Base-by-base conservation (phyloP, 2,113 vertebrate species). In the Nerophis ophidion region DNA sequence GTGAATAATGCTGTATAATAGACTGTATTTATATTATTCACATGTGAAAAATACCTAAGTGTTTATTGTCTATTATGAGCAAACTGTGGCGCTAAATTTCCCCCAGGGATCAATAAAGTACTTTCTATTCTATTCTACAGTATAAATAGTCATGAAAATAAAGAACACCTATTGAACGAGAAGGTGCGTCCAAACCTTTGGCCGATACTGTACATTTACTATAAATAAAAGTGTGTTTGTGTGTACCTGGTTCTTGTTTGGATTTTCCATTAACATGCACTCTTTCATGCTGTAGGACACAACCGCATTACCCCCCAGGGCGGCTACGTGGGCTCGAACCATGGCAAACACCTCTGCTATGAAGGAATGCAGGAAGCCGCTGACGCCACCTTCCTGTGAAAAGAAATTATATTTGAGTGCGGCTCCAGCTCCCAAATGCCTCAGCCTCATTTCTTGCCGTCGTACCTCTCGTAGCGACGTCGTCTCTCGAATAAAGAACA, bases 201-300 rank as follows among this genome's bases (percentile, higher is more conserved):
- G 26, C 26, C 26, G 3, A 4, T 26, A 26, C 26, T 0, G 26
- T 26, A 26, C 26, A 26, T 26, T 26, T 26, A 26, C 26, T 44
- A 12, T 44, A 44, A 44, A 44, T 35, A 12, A 65, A 12, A 26
- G 26, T 26, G 19, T 46, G 19, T 63, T 8, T 16, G 46, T 15
- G 8, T 47, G 75, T 79, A 99, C 97, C 96, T 99, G 97, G 75
- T 99, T 99, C 83, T 99, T 99, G 86, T 98, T 98, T 49, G 96
- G 92, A 72, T 98, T 98, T 82, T 99, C 97, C 97, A 98, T 98
- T 68, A 99, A 95, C 67, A 99, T 92, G 59, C 97, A 99, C 71
- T 99, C 95, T 75, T 97, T 98, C 97, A 99, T 98, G 65, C 94
- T 98, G 81, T 98, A 99, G 0, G 96, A 99, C 57, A 99, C 93